Conservation (phyloP, 2,797 vertebrate species). For the Capromys pilorides region DNA sequence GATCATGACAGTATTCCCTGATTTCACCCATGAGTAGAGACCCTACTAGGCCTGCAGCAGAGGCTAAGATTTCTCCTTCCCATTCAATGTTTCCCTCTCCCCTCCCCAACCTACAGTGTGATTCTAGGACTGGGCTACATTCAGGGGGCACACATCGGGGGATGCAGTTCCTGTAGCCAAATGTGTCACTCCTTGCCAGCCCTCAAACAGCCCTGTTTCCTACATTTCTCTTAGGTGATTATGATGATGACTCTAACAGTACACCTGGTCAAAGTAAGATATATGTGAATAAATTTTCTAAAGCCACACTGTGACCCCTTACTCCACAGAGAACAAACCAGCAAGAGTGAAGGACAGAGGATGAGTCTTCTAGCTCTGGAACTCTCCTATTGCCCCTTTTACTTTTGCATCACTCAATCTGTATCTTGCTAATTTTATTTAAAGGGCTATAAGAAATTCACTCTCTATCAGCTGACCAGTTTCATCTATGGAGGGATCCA, state of each 20-base stretch:
- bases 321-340: neutral
- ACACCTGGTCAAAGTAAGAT: neutral
- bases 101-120: neutral
- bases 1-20: neutral
- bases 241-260: neutral
- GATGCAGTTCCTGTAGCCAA: neutral
- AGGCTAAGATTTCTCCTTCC: neutral
- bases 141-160: neutral
- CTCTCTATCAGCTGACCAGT: neutral
- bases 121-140: neutral
- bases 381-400: neutral
- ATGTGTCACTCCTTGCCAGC: neutral
- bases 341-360: neutral
- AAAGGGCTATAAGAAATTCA: conserved; percentile 3
- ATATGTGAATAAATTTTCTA: neutral
- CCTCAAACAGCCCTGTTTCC: neutral
- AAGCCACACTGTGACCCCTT: neutral
- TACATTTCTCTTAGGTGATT: neutral
- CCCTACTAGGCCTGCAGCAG: neutral
- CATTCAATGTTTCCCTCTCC: neutral
- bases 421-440: conserved; percentile 41
- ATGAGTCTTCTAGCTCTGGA: neutral
- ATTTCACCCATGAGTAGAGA: neutral
- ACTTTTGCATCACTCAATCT: neutral
- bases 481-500: neutral